A percentile compares a stretch with the other conserved stretches of the same genome.
phyloP scores from a whole-genome alignment of 2,888 invertebrate species.

The Strigamia crassipes region DNA sequence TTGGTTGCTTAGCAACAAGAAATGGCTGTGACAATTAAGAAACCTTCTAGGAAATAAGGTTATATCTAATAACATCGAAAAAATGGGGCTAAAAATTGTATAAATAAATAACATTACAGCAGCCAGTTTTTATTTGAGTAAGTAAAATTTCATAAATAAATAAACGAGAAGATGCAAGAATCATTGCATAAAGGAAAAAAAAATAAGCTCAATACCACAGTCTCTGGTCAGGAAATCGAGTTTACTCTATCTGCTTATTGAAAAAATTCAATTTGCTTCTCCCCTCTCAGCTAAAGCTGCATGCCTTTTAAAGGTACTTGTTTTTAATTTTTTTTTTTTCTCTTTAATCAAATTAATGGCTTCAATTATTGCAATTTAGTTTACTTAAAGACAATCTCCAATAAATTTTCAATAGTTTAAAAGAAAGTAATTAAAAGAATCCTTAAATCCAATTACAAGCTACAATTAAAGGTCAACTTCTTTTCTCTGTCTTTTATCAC shows the following conservation, averaged over 20 bases:
- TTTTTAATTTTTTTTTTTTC: not conserved
- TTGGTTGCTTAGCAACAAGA: not conserved
- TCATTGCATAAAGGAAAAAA: not conserved
- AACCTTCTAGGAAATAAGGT: too few relatives aligned
- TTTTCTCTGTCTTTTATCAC: not conserved
- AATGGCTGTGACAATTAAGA: not conserved
- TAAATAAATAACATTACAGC: too few relatives aligned
- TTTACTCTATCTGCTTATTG: not conserved
- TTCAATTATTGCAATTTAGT: not conserved
- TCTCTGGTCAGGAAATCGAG: conserved; percentile 33
- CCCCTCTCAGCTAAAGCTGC: not conserved
- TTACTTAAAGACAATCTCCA: not conserved
- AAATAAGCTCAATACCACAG: not conserved
- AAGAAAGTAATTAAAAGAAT: not conserved
- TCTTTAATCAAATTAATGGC: not conserved
- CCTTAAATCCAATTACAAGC: conserved; percentile 1
- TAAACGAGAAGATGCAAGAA: not conserved
- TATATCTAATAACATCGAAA: too few relatives aligned
- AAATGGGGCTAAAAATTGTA: too few relatives aligned
- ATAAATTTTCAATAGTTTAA: not conserved
- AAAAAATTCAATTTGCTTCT: not conserved
- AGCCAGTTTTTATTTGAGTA: too few relatives aligned
- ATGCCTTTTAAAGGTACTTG: not conserved
- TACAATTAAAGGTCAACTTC: conserved; percentile 7
- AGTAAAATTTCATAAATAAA: too few relatives aligned